These are phyloP conservation scores for Eclectus roratus DNA, from an alignment of 2,113 vertebrate genomes.

Conservation along the genomic window DNA sequence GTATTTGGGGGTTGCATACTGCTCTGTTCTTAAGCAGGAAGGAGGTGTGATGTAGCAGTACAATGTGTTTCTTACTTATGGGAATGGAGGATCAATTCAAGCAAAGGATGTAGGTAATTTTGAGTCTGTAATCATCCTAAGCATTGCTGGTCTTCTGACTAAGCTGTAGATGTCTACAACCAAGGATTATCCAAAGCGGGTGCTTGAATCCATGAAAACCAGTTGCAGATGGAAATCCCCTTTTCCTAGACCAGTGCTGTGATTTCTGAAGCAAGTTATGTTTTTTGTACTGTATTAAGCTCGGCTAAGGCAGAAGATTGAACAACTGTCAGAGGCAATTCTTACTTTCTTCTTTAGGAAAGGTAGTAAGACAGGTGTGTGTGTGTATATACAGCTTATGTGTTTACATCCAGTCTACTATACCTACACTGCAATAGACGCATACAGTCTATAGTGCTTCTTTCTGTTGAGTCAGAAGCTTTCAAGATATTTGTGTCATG, in stretches of 20 bases:
- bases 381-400: accelerated
- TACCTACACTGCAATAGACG: accelerated
- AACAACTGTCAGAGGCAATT: not conserved
- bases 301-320: accelerated
- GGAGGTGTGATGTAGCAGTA: accelerated
- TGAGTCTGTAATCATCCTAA: accelerated
- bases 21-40: accelerated
- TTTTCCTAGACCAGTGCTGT: not conserved
- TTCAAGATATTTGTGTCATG: accelerated
- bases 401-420: accelerated
- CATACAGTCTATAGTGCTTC: accelerated
- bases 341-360: not conserved
- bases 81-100: accelerated
- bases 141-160: not conserved
- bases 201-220: accelerated
- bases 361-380: not conserved
- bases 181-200: accelerated
- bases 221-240: accelerated
- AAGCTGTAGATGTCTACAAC: not conserved
- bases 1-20: accelerated
- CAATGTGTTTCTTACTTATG: accelerated
- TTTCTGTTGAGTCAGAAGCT: not conserved
- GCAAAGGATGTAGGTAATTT: accelerated
- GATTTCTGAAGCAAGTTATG: not conserved
- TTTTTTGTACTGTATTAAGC: accelerated